phyloP scores from a whole-genome alignment of 2,113 vertebrate species.

The Tringa solitaria region DNA sequence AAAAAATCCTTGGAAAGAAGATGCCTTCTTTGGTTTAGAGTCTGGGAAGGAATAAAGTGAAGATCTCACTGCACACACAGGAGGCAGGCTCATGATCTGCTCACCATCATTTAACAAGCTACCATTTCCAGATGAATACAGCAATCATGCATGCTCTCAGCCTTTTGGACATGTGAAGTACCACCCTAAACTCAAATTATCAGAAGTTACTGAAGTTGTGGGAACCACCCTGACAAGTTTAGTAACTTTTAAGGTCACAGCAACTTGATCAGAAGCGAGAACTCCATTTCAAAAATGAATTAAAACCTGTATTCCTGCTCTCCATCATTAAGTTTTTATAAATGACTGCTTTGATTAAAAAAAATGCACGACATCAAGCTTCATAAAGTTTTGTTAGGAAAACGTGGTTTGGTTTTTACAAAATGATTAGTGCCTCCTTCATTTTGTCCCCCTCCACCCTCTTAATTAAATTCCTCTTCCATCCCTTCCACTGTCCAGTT shows the following conservation, averaged over 20 bases:
- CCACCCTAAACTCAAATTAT: neutral
- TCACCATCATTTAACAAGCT: neutral
- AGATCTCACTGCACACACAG: neutral
- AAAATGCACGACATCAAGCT: neutral
- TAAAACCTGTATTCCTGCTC: neutral
- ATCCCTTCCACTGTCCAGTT: neutral
- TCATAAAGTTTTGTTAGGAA: neutral
- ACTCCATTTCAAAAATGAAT: neutral
- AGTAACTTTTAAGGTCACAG: neutral
- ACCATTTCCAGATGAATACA: neutral
- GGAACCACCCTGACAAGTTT: neutral
- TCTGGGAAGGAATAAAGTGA: neutral
- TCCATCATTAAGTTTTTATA: neutral
- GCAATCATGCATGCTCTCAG: neutral
- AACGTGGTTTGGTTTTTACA: neutral
- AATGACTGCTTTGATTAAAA: neutral
- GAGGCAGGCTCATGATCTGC: neutral
- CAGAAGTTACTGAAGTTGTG: neutral
- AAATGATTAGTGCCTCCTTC: neutral
- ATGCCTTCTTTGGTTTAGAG: neutral
- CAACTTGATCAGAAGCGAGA: neutral
- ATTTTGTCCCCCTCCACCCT: fast-evolving
- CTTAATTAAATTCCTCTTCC: neutral
- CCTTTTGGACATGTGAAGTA: neutral
- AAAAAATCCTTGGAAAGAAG: neutral